phyloP scores from a whole-genome alignment of 2,113 vertebrate species.

The Pontoporia blainvillei region DNA sequence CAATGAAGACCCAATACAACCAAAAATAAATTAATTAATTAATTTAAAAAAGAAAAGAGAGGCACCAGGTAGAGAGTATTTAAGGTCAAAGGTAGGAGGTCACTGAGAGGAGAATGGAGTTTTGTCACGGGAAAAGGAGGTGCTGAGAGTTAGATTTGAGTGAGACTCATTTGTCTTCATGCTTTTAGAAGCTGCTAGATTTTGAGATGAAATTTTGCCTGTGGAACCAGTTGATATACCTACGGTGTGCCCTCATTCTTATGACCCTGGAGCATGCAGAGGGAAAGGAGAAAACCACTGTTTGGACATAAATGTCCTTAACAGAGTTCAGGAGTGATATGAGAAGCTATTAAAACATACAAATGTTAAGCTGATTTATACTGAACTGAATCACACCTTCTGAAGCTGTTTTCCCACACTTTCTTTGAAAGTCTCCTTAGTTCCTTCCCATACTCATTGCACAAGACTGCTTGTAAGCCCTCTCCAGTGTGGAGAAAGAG shows the following conservation, averaged over 20 bases:
- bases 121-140: neutral
- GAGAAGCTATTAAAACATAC: constrained; percentile 17
- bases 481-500: neutral
- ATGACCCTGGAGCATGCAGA: neutral
- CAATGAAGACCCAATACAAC: no score
- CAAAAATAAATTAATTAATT: no score
- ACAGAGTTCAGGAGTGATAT: constrained; percentile 49
- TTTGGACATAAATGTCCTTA: constrained; percentile 25
- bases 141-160: neutral
- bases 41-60: neutral
- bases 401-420: constrained; percentile 16
- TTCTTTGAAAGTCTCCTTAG: neutral
- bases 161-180: neutral
- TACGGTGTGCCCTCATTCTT: neutral
- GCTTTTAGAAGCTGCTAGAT: neutral
- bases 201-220: constrained; percentile 18
- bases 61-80: neutral
- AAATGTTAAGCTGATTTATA: constrained; percentile 23
- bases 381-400: neutral
- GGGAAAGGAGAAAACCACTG: neutral
- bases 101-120: neutral
- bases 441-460: neutral
- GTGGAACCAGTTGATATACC: neutral
- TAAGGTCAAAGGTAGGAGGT: neutral
- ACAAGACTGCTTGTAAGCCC: neutral